Percentiles rank a stretch among this genome's conserved stretches.
Conservation (phyloP, 1,140 invertebrate species). For the Sesamia nonagrioides region DNA sequence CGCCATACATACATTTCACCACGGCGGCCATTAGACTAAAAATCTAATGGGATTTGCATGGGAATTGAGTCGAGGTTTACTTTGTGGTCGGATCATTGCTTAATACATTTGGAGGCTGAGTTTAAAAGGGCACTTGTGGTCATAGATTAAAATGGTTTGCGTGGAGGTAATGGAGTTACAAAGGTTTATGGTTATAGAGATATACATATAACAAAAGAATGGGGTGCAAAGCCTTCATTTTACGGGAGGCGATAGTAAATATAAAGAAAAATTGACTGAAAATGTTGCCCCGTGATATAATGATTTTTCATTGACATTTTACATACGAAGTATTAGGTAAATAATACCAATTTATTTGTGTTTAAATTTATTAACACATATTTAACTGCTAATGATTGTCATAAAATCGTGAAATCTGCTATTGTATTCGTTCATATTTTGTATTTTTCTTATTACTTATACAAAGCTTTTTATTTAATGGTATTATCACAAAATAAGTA, state of each 20-base stretch:
- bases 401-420: too few relatives aligned
- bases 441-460: too few relatives aligned
- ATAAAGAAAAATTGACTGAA: not conserved
- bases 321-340: too few relatives aligned
- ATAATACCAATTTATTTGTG: too few relatives aligned
- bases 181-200: conserved; percentile 13
- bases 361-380: too few relatives aligned
- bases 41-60: conserved; percentile 41
- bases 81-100: conserved; percentile 39
- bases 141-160: conserved; percentile 36
- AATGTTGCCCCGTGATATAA: too few relatives aligned
- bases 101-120: conserved; percentile 38
- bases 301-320: too few relatives aligned
- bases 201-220: not conserved
- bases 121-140: conserved; percentile 20
- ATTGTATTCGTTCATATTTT: too few relatives aligned
- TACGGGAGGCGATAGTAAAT: not conserved
- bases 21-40: conserved; percentile 23
- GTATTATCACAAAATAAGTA: too few relatives aligned
- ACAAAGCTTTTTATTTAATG: too few relatives aligned
- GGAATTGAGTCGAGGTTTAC: conserved; percentile 20
- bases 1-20: conserved; percentile 8
- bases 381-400: too few relatives aligned
- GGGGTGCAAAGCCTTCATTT: not conserved
- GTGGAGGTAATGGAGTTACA: conserved; percentile 5